A percentile compares a stretch with the other conserved stretches of the same genome.
phyloP scores from a whole-genome alignment of 1,140 invertebrate species.

The Nasonia vitripennis region DNA sequence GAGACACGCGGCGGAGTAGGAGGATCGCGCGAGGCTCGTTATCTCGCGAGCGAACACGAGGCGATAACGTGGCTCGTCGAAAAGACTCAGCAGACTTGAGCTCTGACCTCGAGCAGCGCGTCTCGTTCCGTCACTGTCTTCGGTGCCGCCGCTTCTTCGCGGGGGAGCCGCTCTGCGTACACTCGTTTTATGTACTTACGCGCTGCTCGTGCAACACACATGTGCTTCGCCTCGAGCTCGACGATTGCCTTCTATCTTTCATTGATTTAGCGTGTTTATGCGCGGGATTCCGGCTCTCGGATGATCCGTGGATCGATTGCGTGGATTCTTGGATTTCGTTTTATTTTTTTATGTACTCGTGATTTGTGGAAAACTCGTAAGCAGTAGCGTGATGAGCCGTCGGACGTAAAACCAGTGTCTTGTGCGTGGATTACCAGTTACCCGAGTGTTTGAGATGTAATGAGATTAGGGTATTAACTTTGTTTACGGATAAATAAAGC shows the following conservation, averaged over 20 bases:
- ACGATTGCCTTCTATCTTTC: not conserved
- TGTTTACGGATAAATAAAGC: no score
- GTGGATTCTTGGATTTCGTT: not conserved
- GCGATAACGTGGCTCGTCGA: conserved; percentile 13
- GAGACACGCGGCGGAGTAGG: not conserved
- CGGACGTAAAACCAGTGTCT: not conserved
- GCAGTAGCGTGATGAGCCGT: not conserved
- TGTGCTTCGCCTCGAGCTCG: not conserved
- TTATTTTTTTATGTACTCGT: not conserved
- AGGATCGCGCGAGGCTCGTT: conserved; percentile 1
- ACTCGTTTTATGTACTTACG: not conserved
- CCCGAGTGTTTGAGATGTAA: no score
- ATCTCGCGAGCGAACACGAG: conserved; percentile 20
- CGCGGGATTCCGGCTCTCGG: not conserved
- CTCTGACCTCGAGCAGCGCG: conserved; percentile 17
- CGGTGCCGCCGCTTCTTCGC: not conserved
- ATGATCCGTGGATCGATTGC: not conserved
- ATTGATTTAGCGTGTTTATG: not conserved
- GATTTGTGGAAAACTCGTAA: not conserved
- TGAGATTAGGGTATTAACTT: no score
- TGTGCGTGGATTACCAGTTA: not conserved
- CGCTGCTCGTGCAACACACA: not conserved
- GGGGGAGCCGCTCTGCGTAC: not conserved
- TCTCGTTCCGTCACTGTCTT: not conserved
- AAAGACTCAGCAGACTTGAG: not conserved